A percentile compares a stretch with the other conserved stretches of the same genome.
Evolutionary conservation across 2,113 vertebrate species (phyloP).

Genomic region (Cranoglanis bouderius): DNA sequence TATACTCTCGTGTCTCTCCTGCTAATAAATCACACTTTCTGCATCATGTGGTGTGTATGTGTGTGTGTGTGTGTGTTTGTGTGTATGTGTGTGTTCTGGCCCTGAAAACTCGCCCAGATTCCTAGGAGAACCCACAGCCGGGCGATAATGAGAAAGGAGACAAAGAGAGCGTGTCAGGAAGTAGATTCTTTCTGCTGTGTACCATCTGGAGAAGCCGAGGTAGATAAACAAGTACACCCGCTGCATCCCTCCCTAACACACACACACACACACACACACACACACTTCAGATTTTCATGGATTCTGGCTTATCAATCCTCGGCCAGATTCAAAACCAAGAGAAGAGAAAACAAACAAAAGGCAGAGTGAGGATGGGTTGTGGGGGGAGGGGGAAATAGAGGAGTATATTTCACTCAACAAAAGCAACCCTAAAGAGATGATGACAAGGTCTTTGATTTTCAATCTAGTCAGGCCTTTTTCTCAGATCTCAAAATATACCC

Average conservation of each 20-base stretch:
- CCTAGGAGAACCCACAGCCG: slow-evolving; percentile 60
- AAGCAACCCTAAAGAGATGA: slow-evolving; percentile 68
- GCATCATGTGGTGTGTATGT: slow-evolving; percentile 49
- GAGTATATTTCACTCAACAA: slow-evolving; percentile 60
- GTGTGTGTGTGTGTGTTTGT: slow-evolving; percentile 42
- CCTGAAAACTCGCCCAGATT: slow-evolving; percentile 62
- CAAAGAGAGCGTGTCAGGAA: slow-evolving; percentile 67
- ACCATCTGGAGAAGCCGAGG: slow-evolving; percentile 76
- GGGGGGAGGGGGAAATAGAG: slow-evolving; percentile 55
- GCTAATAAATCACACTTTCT: slow-evolving; percentile 29
- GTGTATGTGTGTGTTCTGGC: slow-evolving; percentile 60
- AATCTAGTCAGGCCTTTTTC: slow-evolving; percentile 66
- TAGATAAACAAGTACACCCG: slow-evolving; percentile 75
- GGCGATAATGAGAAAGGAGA: slow-evolving; percentile 50
- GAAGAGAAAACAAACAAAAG: slow-evolving; percentile 65
- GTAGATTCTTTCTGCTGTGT: slow-evolving; percentile 71
- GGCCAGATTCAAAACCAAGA: slow-evolving; percentile 72
- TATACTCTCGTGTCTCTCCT: slow-evolving; percentile 3
- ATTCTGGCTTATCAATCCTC: slow-evolving; percentile 77
- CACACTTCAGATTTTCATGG: slow-evolving; percentile 70
- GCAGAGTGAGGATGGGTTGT: slow-evolving; percentile 30
- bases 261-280: slow-evolving; percentile 51
- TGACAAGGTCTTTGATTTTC: slow-evolving; percentile 61
- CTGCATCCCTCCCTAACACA: slow-evolving; percentile 57
- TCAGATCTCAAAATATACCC: slow-evolving; percentile 57